Evolutionary conservation across 2,113 vertebrate species (phyloP).

Genomic region (Gobio gobio): DNA sequence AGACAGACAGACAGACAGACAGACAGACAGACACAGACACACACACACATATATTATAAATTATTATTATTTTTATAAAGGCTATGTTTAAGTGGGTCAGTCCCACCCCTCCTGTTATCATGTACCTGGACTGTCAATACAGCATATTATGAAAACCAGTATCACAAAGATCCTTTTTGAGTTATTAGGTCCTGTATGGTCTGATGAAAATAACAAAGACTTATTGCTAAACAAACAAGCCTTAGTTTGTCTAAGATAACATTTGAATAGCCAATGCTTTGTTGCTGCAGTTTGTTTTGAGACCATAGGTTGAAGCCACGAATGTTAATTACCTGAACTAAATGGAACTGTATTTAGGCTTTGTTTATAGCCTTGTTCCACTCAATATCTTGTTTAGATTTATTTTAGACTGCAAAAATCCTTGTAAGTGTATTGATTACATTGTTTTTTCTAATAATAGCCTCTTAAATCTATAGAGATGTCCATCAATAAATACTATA

Average conservation of each 20-base stretch:
- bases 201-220: not conserved
- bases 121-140: not conserved
- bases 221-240: not conserved
- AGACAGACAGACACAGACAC: too few relatives aligned
- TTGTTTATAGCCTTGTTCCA: not conserved
- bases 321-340: slow-evolving; percentile 13
- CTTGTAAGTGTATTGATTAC: not conserved
- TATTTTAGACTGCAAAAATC: not conserved
- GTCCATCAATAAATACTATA: not conserved
- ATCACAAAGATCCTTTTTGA: not conserved
- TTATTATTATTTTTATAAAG: too few relatives aligned
- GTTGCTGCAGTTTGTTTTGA: not conserved
- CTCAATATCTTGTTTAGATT: not conserved
- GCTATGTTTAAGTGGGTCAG: too few relatives aligned
- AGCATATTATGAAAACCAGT: not conserved
- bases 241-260: not conserved
- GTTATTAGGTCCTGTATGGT: not conserved
- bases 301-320: not conserved
- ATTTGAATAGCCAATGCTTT: not conserved
- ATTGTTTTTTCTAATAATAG: not conserved
- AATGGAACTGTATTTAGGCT: not conserved
- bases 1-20: too few relatives aligned
- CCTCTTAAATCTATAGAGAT: not conserved
- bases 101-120: not conserved
- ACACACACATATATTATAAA: too few relatives aligned